Evolutionary conservation across 2,888 invertebrate species (phyloP).

Genomic region (Drosophila melanosoma): DNA sequence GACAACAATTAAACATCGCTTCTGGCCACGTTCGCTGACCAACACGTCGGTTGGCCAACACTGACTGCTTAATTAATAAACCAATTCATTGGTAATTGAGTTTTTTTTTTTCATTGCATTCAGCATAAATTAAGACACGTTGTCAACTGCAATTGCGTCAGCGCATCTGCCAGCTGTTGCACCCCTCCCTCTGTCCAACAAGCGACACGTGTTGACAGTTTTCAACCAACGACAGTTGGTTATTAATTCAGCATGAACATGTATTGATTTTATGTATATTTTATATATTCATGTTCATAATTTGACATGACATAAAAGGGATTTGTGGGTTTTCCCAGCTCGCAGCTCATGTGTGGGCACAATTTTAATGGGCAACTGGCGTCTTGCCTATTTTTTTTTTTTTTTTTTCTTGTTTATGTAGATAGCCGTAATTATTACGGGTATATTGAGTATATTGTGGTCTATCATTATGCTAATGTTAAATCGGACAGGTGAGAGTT

Average conservation of each 20-base stretch:
- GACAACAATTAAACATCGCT: background rate
- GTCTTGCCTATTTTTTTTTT: background rate
- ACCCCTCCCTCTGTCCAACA: background rate
- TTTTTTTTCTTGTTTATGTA: background rate
- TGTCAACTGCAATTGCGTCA: conserved; percentile 39
- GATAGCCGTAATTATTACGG: conserved; percentile 45
- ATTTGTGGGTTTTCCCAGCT: conserved; percentile 5
- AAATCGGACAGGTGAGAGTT: conserved; percentile 22
- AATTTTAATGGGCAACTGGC: background rate
- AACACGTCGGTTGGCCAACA: conserved; percentile 16
- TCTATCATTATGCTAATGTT: conserved; percentile 62
- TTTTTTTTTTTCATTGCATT: conserved; percentile 11
- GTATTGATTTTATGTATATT: conserved; percentile 23
- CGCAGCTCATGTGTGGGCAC: background rate
- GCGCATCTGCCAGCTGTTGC: background rate
- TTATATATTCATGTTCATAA: conserved; percentile 30
- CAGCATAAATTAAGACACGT: conserved; percentile 59
- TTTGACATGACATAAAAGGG: conserved; percentile 28
- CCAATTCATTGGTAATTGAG: conserved; percentile 8
- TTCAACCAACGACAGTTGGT: background rate
- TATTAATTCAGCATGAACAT: conserved; percentile 16
- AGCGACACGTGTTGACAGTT: conserved; percentile 9
- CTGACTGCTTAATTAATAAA: conserved; percentile 45
- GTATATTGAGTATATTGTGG: conserved; percentile 21
- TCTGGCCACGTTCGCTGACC: conserved; percentile 10